Evolutionary conservation across 2,797 vertebrate species (phyloP).

Genomic region (Mus spretus): DNA sequence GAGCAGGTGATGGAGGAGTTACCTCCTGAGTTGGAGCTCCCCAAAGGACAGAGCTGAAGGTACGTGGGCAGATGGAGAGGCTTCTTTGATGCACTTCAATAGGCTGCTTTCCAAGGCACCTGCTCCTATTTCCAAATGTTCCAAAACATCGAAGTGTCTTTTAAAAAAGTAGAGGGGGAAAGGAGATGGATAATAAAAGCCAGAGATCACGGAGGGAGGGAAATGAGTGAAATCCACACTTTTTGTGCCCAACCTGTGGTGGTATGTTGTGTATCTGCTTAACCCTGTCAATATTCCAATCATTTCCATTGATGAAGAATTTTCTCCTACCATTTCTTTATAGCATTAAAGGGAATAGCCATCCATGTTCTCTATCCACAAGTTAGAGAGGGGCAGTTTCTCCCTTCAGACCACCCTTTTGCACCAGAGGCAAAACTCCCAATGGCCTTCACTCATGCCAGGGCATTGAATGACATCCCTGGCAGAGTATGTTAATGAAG

Average conservation of each 20-base stretch:
- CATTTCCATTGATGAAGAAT: not conserved
- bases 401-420: not conserved
- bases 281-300: not conserved
- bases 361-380: not conserved
- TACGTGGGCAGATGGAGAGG: slow-evolving; percentile 42
- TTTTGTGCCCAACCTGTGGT: not conserved
- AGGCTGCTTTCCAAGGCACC: slow-evolving; percentile 39
- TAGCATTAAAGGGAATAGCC: not conserved
- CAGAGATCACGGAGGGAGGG: not conserved
- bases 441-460: not conserved
- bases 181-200: not conserved
- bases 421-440: not conserved
- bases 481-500: slow-evolving; percentile 64
- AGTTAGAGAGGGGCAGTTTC: not conserved
- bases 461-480: not conserved
- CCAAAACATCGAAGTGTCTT: slow-evolving; percentile 9
- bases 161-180: not conserved
- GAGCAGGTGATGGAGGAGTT: not conserved
- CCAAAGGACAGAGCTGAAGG: not conserved
- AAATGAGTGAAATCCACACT: not conserved
- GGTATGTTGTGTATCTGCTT: too few species aligned
- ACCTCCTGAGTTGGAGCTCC: slow-evolving; percentile 2
- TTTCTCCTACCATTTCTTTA: not conserved
- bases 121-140: slow-evolving; percentile 18
- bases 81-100: not conserved